Base-by-base conservation (phyloP, 1,140 invertebrate species). In the Euborellia annulipes region DNA sequence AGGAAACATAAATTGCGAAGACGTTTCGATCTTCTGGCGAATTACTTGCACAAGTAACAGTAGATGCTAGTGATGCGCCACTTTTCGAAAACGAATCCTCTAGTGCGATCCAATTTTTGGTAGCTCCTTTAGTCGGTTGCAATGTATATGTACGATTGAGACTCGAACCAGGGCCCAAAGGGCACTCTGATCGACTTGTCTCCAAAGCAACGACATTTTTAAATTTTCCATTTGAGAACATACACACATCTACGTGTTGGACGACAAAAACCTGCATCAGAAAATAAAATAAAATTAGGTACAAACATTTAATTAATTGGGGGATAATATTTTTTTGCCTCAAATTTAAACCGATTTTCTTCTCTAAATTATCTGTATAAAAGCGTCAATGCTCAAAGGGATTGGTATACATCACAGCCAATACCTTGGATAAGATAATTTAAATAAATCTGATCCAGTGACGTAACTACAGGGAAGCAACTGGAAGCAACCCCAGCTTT, bases 151-250 rank as follows among this genome's bases (percentile, higher is more conserved):
- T 75, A 32, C 73, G 72, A 13, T 69, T 72, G 2, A 82, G 59
- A 3, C 62, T 69, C 9, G 45, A 47, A 0, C 78, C 77, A 0
- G 79, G 73, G 3, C 68, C 60, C 1, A 85, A 67, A 0, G 79
- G 78, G 45, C 76, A 78, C 11, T 72, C 73, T 6, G 75, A 72
- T 19, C 72, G 72, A 13, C 75, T 78, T 51, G 87, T 86, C 17
- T 90, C 66, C 41, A 85, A 71, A 1, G 93, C 93, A 0, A 98
- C 93, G 1, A 92, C 80, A 62, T 96, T 98, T 66, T 98, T 98
- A 66, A 98, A 98, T 65, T 95, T 95, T 0, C 94, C 94, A 54
- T 94, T 96, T 44, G 90, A 94, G 66, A 98, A 98, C 76, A 98
- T 92, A 64, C 93, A 96, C 1, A 98, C 95, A 59, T 98, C 94